These are phyloP conservation scores for Phacellophora camtschatica DNA, from an alignment of 30 jellyfish, hydroid and myxozoan genomes.

Conservation along the genomic window DNA sequence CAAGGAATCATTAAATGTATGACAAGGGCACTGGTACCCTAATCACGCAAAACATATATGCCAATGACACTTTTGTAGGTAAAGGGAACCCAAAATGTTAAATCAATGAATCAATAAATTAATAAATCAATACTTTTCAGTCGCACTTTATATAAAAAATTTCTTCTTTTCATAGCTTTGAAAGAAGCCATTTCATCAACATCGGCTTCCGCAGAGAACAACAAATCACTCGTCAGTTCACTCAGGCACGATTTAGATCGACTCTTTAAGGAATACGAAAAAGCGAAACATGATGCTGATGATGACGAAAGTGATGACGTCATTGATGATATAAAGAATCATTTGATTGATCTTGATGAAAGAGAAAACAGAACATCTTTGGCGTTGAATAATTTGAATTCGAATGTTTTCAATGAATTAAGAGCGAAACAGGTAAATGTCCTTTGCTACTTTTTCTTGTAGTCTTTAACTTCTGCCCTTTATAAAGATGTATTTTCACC, in stretches of 20 bases:
- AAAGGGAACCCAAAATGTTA: too few species aligned
- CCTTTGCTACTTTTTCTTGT: too few species aligned
- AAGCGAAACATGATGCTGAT: background rate
- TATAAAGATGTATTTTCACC: too few species aligned
- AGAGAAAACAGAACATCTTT: conserved; percentile 4
- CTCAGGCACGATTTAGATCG: background rate
- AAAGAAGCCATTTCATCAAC: background rate
- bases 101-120: too few species aligned
- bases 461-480: too few species aligned
- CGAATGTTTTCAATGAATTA: conserved; percentile 21
- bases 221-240: conserved; percentile 17
- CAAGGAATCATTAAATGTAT: background rate
- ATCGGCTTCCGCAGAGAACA: background rate
- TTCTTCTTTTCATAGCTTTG: conserved; percentile 1
- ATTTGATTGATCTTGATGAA: conserved; percentile 43
- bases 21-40: background rate
- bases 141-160: too few species aligned
- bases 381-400: conserved; percentile 29
- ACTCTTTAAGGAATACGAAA: background rate
- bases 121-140: too few species aligned
- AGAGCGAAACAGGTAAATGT: conserved; percentile 55
- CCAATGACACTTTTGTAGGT: too few species aligned
- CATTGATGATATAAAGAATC: background rate
- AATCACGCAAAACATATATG: background rate
- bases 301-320: background rate